Base-by-base conservation (phyloP, 2,113 vertebrate species). In the Girardinichthys multiradiatus region DNA sequence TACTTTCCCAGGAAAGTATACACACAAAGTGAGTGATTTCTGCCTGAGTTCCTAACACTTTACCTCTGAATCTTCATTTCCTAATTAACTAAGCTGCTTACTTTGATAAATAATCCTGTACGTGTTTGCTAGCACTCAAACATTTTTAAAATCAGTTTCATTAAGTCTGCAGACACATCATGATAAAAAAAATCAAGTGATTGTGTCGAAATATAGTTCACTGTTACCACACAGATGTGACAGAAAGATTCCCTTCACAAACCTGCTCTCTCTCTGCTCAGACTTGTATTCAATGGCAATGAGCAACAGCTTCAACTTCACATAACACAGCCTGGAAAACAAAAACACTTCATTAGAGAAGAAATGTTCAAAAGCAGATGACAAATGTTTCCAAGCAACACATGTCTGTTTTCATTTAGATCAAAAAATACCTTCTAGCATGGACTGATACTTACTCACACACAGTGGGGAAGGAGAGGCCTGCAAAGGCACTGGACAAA, bases 231-330 rank as follows among this genome's bases (percentile, higher is more conserved):
- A 60, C 19, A 70, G 11, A 26, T 63, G 70, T 74, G 69, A 74
- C 0, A 83, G 66, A 79, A 79, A 79, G 57, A 30, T 21, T 79
- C 39, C 13, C 30, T 31, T 42, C 79, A 95, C 96, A 82, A 96
- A 99, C 98, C 98, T 98, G 97, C 97, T 99, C 86, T 99, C 98
- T 70, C 96, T 95, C 83, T 97, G 96, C 87, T 98, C 97, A 0
- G 98, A 98, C 95, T 99, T 99, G 94, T 98, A 97, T 75, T 99
- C 98, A 92, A 99, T 97, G 94, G 98, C 98, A 94, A 99, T 99
- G 93, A 99, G 96, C 90, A 99, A 91, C 88, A 99, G 95, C 94
- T 99, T 99, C 86, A 99, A 94, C 88, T 99, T 99, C 83, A 99
- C 97, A 91, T 98, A 99, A 88, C 98, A 98, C 91, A 99, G 93